Base-by-base conservation (phyloP, 30 jellyfish, hydroid and myxozoan species). In the Mastigias papua region DNA sequence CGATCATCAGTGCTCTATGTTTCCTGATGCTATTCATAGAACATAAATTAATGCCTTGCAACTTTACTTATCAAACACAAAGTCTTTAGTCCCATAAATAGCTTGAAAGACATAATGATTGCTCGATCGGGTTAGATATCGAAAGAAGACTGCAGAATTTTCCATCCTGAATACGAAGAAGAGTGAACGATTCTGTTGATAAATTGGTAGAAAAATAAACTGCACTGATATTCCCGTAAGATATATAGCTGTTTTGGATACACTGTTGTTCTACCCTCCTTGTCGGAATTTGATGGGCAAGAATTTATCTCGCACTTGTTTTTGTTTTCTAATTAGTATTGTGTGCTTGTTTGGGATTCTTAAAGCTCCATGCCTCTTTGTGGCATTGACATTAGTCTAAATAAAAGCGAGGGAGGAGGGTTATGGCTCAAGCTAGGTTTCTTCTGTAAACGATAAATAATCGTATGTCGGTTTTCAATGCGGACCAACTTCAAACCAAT, bases 401-500 rank as follows among this genome's bases (percentile, higher is more conserved):
- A 37, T 27, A 72, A 72, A 34, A 25, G 25, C 83, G 48, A 72
- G 69, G 83, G 83, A 72, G 83, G 83, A 72, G 83, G 65, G 67
- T 33, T 72, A 29, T 21, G 90, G 26, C 48, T 80, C 90, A 80
- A 80, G 90, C 90, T 31, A 60, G 25, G 90, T 68, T 60, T 62
- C 69, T 49, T 42, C 46, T 58, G 79, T 65, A 48, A 60, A 60
- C 62, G 63, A 46, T 66, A 60, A 48, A 48, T 63, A 80, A 50
- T 64, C 69, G 57, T 50, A 35, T 19, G 90, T 64, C 42, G 60
- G 90, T 80, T 80, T 80, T 62, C 79, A 80, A 80, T 50, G 90
- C 90, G 90, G 90, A 42, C 60, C 54, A 48, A 17, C 64, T 62
- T 80, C 73, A 80, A 62, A 80, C 75, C 90, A 48, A 80, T 80